These are phyloP conservation scores for Drosophila pruinosa DNA, from an alignment of 1,140 invertebrate species.

Conservation along the genomic window DNA sequence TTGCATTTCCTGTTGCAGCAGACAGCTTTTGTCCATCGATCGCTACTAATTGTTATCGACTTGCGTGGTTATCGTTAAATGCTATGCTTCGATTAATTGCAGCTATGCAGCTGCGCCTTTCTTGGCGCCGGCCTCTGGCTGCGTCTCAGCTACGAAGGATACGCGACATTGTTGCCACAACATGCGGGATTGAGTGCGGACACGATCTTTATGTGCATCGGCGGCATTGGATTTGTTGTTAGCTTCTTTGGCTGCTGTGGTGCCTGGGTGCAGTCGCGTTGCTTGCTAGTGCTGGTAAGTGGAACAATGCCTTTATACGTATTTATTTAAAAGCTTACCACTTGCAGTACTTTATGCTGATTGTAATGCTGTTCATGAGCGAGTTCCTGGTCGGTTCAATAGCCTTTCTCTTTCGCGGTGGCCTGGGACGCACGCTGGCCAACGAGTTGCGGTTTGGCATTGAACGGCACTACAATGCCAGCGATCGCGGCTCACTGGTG, in stretches of 20 bases:
- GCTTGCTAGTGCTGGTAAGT: slow-evolving; percentile 89
- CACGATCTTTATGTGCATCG: slow-evolving; percentile 87
- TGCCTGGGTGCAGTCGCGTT: slow-evolving; percentile 91
- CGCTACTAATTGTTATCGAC: background rate
- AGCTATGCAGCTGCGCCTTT: slow-evolving; percentile 90
- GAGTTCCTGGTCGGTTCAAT: slow-evolving; percentile 91
- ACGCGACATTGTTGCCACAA: slow-evolving; percentile 88
- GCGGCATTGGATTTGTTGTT: slow-evolving; percentile 88
- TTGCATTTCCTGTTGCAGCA: background rate
- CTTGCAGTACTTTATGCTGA: slow-evolving; percentile 91
- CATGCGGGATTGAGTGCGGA: slow-evolving; percentile 88
- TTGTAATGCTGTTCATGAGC: slow-evolving; percentile 90
- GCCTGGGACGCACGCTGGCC: slow-evolving; percentile 86
- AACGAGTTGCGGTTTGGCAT: slow-evolving; percentile 88
- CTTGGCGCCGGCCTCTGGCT: slow-evolving; percentile 90
- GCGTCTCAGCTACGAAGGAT: slow-evolving; percentile 87
- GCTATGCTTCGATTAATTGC: slow-evolving; percentile 28
- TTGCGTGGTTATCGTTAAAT: background rate
- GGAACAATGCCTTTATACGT: background rate
- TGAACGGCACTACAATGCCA: slow-evolving; percentile 87
- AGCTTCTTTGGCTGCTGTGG: slow-evolving; percentile 93
- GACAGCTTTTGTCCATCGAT: background rate
- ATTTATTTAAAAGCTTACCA: no score
- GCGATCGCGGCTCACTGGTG: slow-evolving; percentile 84
- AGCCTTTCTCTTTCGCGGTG: slow-evolving; percentile 90